Percentiles rank a stretch among this genome's conserved stretches.
phyloP scores from a whole-genome alignment of 2,113 vertebrate species.

The Pterophyllum scalare region DNA sequence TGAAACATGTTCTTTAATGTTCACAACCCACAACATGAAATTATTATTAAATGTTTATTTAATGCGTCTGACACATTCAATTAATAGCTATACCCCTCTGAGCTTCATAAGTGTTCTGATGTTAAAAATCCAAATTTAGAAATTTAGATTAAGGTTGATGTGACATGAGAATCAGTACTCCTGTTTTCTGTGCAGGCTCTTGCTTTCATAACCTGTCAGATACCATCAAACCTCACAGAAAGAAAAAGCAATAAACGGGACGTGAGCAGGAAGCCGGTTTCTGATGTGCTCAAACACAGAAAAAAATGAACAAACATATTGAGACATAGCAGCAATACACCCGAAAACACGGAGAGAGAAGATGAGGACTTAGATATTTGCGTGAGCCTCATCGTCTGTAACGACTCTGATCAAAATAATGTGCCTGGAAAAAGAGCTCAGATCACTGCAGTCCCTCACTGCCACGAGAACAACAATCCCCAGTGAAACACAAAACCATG shows the following conservation, averaged over 20 bases:
- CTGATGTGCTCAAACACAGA: conserved; percentile 4
- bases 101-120: background rate
- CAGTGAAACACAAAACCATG: background rate
- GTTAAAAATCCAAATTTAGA: background rate
- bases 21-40: background rate
- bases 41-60: background rate
- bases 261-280: background rate
- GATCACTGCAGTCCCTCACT: background rate
- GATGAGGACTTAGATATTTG: background rate
- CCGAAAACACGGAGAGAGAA: background rate
- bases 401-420: background rate
- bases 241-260: background rate
- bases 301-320: background rate
- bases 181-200: background rate
- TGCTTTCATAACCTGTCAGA: background rate
- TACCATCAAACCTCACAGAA: background rate
- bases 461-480: background rate
- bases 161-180: background rate
- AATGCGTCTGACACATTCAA: background rate
- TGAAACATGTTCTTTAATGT: background rate
- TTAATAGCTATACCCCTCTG: background rate
- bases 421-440: background rate
- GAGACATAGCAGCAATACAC: background rate
- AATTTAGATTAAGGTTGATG: background rate
- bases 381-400: background rate